A percentile compares a stretch with the other conserved stretches of the same genome.
Evolutionary conservation across 2,113 vertebrate species (phyloP).

Genomic region (Nannobrachium achirus): DNA sequence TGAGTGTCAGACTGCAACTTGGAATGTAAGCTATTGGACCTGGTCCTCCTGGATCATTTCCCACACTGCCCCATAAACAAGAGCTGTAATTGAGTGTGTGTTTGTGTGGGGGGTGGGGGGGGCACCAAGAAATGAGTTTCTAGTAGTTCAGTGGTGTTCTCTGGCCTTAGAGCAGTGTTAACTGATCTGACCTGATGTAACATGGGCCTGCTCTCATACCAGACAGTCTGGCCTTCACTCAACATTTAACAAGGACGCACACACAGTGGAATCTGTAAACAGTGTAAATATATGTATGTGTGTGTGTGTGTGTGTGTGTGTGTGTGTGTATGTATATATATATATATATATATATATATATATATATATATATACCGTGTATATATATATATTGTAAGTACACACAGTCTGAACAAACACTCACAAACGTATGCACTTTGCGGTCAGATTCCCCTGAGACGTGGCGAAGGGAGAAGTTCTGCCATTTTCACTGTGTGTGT

Average conservation of each 20-base stretch:
- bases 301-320: no score
- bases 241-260: conserved; percentile 35
- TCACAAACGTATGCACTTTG: conserved; percentile 23
- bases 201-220: conserved; percentile 35
- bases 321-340: no score
- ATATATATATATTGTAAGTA: neutral
- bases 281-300: neutral
- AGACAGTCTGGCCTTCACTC: conserved; percentile 46
- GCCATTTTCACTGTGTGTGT: conserved; percentile 7
- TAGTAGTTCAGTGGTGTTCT: conserved; percentile 28
- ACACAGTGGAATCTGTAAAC: neutral
- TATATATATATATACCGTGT: no score
- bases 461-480: conserved; percentile 34
- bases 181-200: conserved; percentile 36
- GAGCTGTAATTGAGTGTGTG: neutral
- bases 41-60: conserved; percentile 14
- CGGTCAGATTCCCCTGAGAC: conserved; percentile 30
- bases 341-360: no score
- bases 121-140: neutral
- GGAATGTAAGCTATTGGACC: conserved; percentile 11
- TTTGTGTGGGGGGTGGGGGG: neutral
- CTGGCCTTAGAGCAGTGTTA: neutral
- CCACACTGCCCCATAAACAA: conserved; percentile 16
- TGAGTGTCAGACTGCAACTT: conserved; percentile 22
- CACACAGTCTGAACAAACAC: conserved; percentile 2